phyloP scores from a whole-genome alignment of 1,140 invertebrate genomes.

The Hyphantria cunea region DNA sequence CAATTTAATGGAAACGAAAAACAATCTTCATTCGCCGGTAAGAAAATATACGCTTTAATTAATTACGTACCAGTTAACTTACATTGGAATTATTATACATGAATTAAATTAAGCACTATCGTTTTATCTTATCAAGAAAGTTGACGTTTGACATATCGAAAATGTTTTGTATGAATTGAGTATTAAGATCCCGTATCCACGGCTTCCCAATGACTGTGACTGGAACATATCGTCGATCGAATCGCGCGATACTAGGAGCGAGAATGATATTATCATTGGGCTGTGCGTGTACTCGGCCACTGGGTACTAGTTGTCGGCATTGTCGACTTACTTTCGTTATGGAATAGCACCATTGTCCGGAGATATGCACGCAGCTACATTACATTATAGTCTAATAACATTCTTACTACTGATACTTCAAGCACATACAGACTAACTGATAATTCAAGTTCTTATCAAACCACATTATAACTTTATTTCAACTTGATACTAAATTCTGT shows the following conservation, averaged over 20 bases:
- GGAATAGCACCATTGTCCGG: slow-evolving; percentile 5
- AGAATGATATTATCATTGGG: slow-evolving; percentile 51
- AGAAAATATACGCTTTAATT: no score
- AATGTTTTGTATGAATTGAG: slow-evolving; percentile 45
- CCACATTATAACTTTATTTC: no score
- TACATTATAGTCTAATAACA: slow-evolving; percentile 10
- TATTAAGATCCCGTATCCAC: slow-evolving; percentile 49
- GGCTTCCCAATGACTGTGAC: slow-evolving; percentile 40
- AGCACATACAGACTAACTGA: no score
- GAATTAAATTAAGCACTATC: slow-evolving; percentile 22
- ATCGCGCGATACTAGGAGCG: slow-evolving; percentile 48
- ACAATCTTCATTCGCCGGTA: no score
- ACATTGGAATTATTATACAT: neutral
- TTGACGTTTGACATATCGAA: slow-evolving; percentile 51
- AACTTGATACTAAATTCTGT: no score
- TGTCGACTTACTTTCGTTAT: slow-evolving; percentile 32
- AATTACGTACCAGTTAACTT: no score
- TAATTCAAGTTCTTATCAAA: no score
- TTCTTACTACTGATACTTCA: no score
- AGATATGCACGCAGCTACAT: slow-evolving; percentile 16
- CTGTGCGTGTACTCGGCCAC: slow-evolving; percentile 22
- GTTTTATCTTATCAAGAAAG: slow-evolving; percentile 41
- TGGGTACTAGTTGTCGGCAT: slow-evolving; percentile 28
- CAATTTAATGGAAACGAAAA: no score
- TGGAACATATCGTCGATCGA: slow-evolving; percentile 46